Base-by-base conservation (phyloP, 2,113 vertebrate species). In the Podarcis cretensis region DNA sequence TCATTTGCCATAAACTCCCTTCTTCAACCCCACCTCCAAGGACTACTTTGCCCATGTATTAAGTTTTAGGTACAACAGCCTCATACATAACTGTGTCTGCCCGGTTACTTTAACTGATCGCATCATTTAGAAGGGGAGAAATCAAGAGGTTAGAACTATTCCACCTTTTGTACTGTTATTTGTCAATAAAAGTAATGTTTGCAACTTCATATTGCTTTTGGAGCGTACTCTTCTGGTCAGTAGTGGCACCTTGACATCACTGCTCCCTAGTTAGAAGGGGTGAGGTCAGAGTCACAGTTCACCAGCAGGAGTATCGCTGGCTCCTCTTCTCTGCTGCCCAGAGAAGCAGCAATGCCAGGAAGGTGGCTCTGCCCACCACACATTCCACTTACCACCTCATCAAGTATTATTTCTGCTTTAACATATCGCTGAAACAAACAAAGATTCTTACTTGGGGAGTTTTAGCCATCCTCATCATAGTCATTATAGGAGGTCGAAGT, bases 401-500 rank as follows among this genome's bases (percentile, higher is more conserved):
- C 37, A 57, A 32, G 18, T 35, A 13, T 48, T 78, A 48, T 59
- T 81, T 54, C 48, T 27, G 32, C 14, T 40, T 16, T 68, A 25
- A 71, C n/a, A 48, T 2, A 65, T 5, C 59, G 48, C 23, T 80
- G 27, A 35, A 35, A 48, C 54, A 54, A 54, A 69, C 23, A n/a
- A 81, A 59, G 13, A 59, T 75, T 76, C 87, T 83, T 88, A 99
- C 99, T 96, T 98, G 98, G 65, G 97, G 97, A n/a, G 98, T 98
- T 95, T 75, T 98, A 81, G 97, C 98, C 98, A 99, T 97, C 92
- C 99, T 98, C 99, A 99, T 99, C 97, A 99, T 99, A 63, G 99
- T 99, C 99, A 99, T 99, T 92, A 99, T 98, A 14, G 99, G 99
- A 9, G 99, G 99, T 54, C 99, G 97, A 48, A 99, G 98, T 90